Evolutionary conservation across 2,113 vertebrate genomes (phyloP).

Genomic region (Peromyscus polionotus): DNA sequence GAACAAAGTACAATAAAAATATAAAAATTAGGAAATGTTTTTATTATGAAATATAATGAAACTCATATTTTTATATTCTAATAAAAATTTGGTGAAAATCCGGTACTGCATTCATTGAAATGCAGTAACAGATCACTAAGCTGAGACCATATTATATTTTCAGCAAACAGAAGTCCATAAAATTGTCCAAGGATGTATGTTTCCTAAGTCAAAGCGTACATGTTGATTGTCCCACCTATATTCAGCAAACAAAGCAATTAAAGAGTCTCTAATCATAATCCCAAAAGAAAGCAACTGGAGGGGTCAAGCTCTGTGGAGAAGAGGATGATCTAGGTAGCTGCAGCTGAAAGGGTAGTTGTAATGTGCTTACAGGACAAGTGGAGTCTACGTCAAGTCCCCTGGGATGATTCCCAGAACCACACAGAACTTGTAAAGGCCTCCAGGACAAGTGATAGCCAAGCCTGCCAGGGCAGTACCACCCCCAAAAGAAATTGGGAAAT

Average conservation of each 20-base stretch:
- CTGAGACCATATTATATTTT: slow-evolving; percentile 26
- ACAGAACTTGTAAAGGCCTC: background rate
- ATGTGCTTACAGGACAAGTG: background rate
- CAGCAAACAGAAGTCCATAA: background rate
- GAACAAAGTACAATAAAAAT: background rate
- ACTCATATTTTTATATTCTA: background rate
- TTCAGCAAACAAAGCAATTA: background rate
- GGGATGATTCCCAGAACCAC: background rate
- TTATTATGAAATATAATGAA: background rate
- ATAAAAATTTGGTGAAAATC: background rate
- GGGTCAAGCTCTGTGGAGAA: background rate
- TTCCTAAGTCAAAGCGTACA: background rate
- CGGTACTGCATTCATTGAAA: slow-evolving; percentile 19
- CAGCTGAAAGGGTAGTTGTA: background rate
- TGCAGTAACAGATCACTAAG: slow-evolving; percentile 9
- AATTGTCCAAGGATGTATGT: slow-evolving; percentile 3
- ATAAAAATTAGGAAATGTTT: background rate
- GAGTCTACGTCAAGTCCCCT: background rate
- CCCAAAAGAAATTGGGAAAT: background rate
- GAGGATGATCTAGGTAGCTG: background rate
- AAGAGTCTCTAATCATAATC: background rate
- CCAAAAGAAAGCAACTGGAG: background rate
- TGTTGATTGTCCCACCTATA: slow-evolving; percentile 23
- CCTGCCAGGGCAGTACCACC: background rate
- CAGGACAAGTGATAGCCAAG: background rate